Conservation (phyloP, 2,113 vertebrate genomes). For the Dascyllus trimaculatus region DNA sequence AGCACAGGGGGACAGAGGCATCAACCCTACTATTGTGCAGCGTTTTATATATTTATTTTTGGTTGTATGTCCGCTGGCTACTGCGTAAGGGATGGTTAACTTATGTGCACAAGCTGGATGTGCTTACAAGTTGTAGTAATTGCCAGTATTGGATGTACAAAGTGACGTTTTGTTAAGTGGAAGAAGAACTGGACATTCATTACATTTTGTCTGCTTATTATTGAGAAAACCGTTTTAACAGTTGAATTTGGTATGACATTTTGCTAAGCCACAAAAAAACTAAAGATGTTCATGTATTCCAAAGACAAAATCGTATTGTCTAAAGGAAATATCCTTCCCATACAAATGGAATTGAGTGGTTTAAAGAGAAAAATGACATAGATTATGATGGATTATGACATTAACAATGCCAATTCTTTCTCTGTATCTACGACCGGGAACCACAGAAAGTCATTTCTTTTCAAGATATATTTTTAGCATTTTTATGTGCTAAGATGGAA, state of each 20-base stretch:
- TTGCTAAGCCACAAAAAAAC: conserved; percentile 7
- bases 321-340: conserved; percentile 5
- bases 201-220: too few species aligned
- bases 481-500: conserved; percentile 56
- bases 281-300: not conserved
- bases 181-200: too few species aligned
- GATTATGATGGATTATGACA: conserved; percentile 58
- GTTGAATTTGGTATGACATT: not conserved
- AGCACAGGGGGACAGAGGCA: conserved; percentile 38
- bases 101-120: conserved; percentile 25
- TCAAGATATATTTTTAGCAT: conserved; percentile 48
- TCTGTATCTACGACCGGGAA: conserved; percentile 34
- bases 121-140: conserved; percentile 34
- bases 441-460: conserved; percentile 30
- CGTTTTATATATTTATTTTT: conserved; percentile 10
- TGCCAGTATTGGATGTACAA: not conserved
- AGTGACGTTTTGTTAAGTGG: too few species aligned
- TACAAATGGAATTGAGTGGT: conserved; percentile 16
- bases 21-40: conserved; percentile 58
- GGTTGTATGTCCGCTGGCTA: conserved; percentile 38
- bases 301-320: conserved; percentile 16
- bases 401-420: conserved; percentile 38
- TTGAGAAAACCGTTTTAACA: too few species aligned
- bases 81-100: conserved; percentile 39
- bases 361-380: conserved; percentile 36